These are phyloP conservation scores for Catocala sponsa DNA, from an alignment of 2,888 invertebrate species.

Conservation along the genomic window DNA sequence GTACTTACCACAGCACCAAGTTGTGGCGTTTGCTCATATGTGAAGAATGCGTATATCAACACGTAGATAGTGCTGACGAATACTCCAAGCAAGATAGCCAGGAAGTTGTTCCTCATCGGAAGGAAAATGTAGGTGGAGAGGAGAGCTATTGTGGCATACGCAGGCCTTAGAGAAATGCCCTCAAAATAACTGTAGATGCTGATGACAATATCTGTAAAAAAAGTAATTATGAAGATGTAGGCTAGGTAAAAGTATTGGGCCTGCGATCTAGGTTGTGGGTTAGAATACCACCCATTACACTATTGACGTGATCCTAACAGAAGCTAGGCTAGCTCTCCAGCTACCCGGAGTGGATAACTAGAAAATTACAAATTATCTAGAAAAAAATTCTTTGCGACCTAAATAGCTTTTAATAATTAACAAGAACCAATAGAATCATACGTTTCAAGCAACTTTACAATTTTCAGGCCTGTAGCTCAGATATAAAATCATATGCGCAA, in stretches of 20 bases:
- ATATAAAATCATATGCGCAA: no score
- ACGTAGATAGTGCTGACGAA: constrained; percentile 91
- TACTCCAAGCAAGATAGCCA: constrained; percentile 91
- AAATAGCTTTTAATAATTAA: no score
- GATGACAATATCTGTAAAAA: constrained; percentile 88
- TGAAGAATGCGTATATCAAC: constrained; percentile 73
- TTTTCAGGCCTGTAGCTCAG: no score
- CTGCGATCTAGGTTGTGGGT: neutral
- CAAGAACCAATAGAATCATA: no score
- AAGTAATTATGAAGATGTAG: neutral
- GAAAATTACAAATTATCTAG: no score
- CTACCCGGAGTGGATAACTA: no score
- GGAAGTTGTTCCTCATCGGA: constrained; percentile 92
- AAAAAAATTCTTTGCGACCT: no score
- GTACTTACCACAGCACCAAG: constrained; percentile 74
- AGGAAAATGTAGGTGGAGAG: constrained; percentile 95
- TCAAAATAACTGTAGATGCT: constrained; percentile 89
- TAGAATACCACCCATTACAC: no score
- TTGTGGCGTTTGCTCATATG: constrained; percentile 68
- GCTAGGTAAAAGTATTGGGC: neutral
- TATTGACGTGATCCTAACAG: no score
- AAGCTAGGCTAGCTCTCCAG: no score
- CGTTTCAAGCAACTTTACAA: no score
- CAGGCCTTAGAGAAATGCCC: constrained; percentile 89
- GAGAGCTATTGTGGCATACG: constrained; percentile 91